phyloP scores from a whole-genome alignment of 2,888 invertebrate species.

The Deilephila elpenor region DNA sequence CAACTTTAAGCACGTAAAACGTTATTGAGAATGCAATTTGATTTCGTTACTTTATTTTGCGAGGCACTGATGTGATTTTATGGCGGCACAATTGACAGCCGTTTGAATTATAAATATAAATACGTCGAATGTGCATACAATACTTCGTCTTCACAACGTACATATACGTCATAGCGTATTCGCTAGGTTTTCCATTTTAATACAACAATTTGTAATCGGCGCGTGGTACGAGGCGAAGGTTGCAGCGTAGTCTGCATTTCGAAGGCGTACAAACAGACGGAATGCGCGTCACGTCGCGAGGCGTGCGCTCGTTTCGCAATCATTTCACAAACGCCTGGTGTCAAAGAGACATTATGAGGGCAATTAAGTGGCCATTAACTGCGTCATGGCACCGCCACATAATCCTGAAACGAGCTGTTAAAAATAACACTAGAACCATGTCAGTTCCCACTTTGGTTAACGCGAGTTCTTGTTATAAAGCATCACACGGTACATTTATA shows the following conservation, averaged over 20 bases:
- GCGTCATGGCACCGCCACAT: conserved; percentile 38
- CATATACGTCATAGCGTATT: neutral
- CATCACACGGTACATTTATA: conserved; percentile 36
- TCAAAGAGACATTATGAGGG: conserved; percentile 52
- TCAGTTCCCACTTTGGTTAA: conserved; percentile 31
- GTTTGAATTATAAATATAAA: neutral
- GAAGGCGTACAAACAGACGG: conserved; percentile 43
- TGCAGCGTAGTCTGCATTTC: conserved; percentile 49
- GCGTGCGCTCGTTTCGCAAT: conserved; percentile 49
- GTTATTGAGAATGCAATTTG: neutral
- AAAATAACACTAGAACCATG: conserved; percentile 37
- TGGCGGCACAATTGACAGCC: too few species aligned
- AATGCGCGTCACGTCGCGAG: conserved; percentile 62
- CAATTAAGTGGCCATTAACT: conserved; percentile 57
- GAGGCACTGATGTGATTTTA: neutral
- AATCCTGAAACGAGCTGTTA: conserved; percentile 37
- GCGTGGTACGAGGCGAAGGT: conserved; percentile 49
- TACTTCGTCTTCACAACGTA: neutral
- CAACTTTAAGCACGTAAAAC: neutral
- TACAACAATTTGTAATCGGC: conserved; percentile 42
- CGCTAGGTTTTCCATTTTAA: conserved; percentile 9
- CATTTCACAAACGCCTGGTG: conserved; percentile 49
- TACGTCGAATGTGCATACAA: neutral
- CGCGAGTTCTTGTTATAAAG: conserved; percentile 32
- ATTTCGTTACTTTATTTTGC: neutral